Base-by-base conservation (phyloP, 2,797 vertebrate genomes). In the Enteromius viviparus region DNA sequence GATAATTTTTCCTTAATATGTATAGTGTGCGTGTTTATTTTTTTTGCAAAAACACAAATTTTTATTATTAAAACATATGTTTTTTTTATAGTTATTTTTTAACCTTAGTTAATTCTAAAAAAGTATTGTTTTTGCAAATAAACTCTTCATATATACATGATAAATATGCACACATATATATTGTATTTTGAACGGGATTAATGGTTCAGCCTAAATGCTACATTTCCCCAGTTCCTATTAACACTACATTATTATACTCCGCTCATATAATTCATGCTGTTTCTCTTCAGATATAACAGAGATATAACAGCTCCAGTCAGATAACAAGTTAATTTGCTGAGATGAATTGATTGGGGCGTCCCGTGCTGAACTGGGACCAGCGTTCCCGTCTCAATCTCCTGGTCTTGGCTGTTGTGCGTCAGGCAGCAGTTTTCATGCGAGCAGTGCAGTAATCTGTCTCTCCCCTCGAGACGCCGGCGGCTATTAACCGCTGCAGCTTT, bases 401-500 rank as follows among this genome's bases (percentile, higher is more conserved):
- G 47, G 2, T 64, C 19, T 65, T 21, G 53, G 49, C 55, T 21
- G 29, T 42, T 4, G 42, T 29, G 37, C 6, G 23, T 71, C 66
- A 71, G 51, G 15, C n/a, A 60, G 66, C 19, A 53, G 78, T 17
- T 53, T 51, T 81, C 37, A 34, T 32, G 68, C 21, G 37, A 62
- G 65, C 7, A 21, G 19, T 19, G 53, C 37, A 51, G n/a, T 53
- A 53, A 49, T 49, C 3, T 10, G 21, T 85, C n/a, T 64, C 37
- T 64, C 83, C 72, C 68, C 66, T 19, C 2, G 64, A 74, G 72
- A 82, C 34, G 51, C 66, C 49, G 17, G 55, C 45, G 70, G 66
- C 87, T 82, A 90, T 90, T 93, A 91, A 87, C 86, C 29, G 29
- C 84, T 29, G 45, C 66, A 32, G 82, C 70, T 89, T 89, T 87